Conservation (phyloP, 2,113 vertebrate genomes). For the Ctenodactylus gundi region DNA sequence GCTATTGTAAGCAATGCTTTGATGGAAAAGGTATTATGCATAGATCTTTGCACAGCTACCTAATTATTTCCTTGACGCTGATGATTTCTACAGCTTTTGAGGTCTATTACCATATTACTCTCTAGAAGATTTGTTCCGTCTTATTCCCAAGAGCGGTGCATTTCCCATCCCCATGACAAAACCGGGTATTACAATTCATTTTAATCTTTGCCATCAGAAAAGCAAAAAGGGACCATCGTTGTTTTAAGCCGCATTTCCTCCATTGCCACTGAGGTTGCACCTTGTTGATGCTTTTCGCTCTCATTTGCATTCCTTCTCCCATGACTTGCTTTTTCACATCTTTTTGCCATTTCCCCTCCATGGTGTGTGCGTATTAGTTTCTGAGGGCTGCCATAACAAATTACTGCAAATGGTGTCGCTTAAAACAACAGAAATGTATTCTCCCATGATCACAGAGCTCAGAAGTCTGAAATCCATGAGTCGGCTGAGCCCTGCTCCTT, state of each 20-base stretch:
- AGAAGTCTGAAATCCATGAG: not conserved
- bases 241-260: not conserved
- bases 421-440: not conserved
- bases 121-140: not conserved
- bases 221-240: not conserved
- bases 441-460: not conserved
- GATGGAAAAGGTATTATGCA: not conserved
- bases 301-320: constrained; percentile 3
- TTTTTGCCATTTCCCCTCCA: not conserved
- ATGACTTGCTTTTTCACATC: not conserved
- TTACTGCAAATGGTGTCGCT: not conserved
- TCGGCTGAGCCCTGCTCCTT: not conserved
- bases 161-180: not conserved
- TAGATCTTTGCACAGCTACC: not conserved
- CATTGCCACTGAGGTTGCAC: not conserved
- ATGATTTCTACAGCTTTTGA: not conserved
- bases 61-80: constrained; percentile 19
- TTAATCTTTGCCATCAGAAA: constrained; percentile 11
- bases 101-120: not conserved
- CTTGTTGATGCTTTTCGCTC: not conserved
- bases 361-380: not conserved
- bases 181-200: not conserved
- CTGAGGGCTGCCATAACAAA: not conserved
- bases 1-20: not conserved
- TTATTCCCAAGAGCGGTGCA: not conserved